Evolutionary conservation across 1,140 invertebrate species (phyloP).

Genomic region (Micrasema minimum): DNA sequence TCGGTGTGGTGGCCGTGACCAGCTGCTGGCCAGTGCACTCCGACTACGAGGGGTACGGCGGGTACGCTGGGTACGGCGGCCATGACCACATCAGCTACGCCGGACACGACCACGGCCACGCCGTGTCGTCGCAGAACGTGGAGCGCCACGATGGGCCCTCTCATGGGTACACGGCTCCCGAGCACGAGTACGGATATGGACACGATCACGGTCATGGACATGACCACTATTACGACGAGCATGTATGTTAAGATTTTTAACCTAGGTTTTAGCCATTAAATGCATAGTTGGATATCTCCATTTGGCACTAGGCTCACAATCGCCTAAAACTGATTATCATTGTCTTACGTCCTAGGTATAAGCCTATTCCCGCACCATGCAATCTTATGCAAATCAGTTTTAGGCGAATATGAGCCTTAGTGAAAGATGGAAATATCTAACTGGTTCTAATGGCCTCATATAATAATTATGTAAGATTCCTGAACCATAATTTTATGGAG

Average conservation of each 20-base stretch:
- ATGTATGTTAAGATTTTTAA: conserved; percentile 46
- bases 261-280: background rate
- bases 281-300: too few species aligned
- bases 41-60: conserved; percentile 38
- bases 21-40: conserved; percentile 32
- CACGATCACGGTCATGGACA: conserved; percentile 42
- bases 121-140: conserved; percentile 46
- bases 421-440: too few species aligned
- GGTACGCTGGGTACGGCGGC: background rate
- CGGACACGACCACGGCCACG: conserved; percentile 35
- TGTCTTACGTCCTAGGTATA: too few species aligned
- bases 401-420: too few species aligned
- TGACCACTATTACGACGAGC: conserved; percentile 53
- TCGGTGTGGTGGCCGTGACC: conserved; percentile 33
- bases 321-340: too few species aligned
- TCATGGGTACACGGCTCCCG: conserved; percentile 43
- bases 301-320: too few species aligned
- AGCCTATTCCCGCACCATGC: too few species aligned
- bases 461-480: too few species aligned
- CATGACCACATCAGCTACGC: background rate
- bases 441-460: too few species aligned
- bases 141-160: conserved; percentile 49
- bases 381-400: too few species aligned
- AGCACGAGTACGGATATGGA: conserved; percentile 34
- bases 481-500: too few species aligned